Evolutionary conservation across 2,888 invertebrate species (phyloP).

Genomic region (Neoitamus cyanurus): DNA sequence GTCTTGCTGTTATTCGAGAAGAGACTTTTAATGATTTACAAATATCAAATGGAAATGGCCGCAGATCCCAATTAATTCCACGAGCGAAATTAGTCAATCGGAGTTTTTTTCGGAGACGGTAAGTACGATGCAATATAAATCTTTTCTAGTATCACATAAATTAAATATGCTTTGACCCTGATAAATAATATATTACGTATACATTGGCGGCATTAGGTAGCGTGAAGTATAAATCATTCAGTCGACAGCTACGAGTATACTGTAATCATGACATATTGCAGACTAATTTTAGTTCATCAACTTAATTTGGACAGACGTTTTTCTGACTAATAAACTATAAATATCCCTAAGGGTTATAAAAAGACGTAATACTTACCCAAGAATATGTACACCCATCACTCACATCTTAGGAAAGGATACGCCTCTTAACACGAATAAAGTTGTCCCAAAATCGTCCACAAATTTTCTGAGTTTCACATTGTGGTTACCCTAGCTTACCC

Average conservation of each 20-base stretch:
- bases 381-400: not conserved
- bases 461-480: not conserved
- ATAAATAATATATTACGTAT: not conserved
- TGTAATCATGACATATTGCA: not conserved
- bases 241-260: not conserved
- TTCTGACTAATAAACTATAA: not conserved
- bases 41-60: constrained; percentile 73
- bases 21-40: constrained; percentile 79
- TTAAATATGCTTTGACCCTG: not conserved
- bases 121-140: constrained; percentile 55
- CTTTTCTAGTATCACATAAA: not conserved
- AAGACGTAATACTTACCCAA: not conserved
- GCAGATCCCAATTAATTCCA: constrained; percentile 82
- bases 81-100: constrained; percentile 82
- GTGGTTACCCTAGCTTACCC: not conserved
- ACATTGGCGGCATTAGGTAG: not conserved
- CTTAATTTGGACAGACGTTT: not conserved
- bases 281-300: not conserved
- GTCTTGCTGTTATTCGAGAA: constrained; percentile 81
- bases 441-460: not conserved
- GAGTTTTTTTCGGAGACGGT: constrained; percentile 80
- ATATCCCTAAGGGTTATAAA: not conserved
- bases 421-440: not conserved
- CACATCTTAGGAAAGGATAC: not conserved
- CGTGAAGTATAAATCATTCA: not conserved